Percentiles rank a stretch among this genome's conserved stretches.
Evolutionary conservation across 2,797 vertebrate species (phyloP).

Genomic region (Periophthalmus magnuspinnatus): DNA sequence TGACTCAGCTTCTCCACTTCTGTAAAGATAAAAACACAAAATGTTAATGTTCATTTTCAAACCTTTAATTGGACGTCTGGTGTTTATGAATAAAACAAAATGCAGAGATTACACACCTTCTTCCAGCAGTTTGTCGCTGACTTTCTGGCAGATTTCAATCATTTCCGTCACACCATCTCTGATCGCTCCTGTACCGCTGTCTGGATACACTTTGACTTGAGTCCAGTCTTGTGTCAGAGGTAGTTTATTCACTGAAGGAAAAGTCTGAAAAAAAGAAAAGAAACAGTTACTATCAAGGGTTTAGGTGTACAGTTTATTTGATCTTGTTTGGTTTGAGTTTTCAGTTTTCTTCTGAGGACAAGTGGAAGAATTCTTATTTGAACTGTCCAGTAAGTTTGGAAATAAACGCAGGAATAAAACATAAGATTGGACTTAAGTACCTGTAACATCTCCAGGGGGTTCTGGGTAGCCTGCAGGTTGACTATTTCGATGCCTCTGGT

Average conservation of each 20-base stretch:
- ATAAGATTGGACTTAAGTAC: constrained; percentile 23
- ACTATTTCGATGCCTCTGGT: constrained; percentile 35
- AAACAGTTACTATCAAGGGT: not conserved
- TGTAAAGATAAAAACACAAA: constrained; percentile 17
- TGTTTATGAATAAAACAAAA: not conserved
- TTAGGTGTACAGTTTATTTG: no score
- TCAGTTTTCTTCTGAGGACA: no score
- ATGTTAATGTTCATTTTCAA: not conserved
- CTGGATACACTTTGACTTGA: constrained; percentile 29
- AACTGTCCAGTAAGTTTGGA: no score
- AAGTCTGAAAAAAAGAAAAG: constrained; percentile 39
- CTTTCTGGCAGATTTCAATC: constrained; percentile 32
- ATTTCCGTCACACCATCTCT: constrained; percentile 42
- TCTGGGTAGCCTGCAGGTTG: constrained; percentile 32
- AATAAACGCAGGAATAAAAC: no score
- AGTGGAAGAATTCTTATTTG: no score
- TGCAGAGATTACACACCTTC: constrained; percentile 41
- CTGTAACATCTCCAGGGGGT: constrained; percentile 54
- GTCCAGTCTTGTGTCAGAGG: constrained; percentile 53
- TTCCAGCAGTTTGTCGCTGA: constrained; percentile 27
- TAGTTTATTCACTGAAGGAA: constrained; percentile 22
- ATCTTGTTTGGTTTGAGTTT: no score
- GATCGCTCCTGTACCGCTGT: constrained; percentile 26
- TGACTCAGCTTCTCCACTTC: constrained; percentile 34
- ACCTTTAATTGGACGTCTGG: not conserved